Evolutionary conservation across 2,113 vertebrate species (phyloP).

Genomic region (Oncorhynchus mykiss): DNA sequence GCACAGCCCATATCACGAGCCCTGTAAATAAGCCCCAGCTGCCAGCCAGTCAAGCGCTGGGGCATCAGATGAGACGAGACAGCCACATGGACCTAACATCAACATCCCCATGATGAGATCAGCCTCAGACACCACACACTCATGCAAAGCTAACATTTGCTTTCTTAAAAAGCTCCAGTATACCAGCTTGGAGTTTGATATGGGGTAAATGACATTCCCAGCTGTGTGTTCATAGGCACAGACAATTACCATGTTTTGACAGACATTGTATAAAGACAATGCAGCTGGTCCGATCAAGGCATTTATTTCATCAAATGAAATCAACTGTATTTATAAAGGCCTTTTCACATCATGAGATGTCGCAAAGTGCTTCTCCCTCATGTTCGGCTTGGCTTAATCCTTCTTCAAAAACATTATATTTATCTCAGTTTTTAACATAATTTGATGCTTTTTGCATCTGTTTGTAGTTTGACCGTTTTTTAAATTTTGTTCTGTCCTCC

Average conservation of each 20-base stretch:
- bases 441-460: constrained; percentile 21
- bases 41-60: constrained; percentile 14
- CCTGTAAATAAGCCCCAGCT: constrained; percentile 32
- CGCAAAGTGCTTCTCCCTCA: background rate
- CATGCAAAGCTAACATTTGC: constrained; percentile 5
- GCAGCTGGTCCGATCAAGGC: no score
- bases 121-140: constrained; percentile 11
- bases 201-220: constrained; percentile 18
- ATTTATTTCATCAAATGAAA: background rate
- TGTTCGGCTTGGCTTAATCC: background rate
- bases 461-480: constrained; percentile 41
- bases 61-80: constrained; percentile 46
- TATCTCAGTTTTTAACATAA: constrained; percentile 7
- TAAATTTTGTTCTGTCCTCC: background rate
- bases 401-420: background rate
- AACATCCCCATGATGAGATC: constrained; percentile 27
- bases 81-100: constrained; percentile 23
- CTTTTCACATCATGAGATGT: no score
- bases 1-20: constrained; percentile 34
- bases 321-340: no score
- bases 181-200: constrained; percentile 13
- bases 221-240: constrained; percentile 1
- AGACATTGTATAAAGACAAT: background rate
- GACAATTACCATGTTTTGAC: background rate
- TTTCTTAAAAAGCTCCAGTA: constrained; percentile 25